Base-by-base conservation (phyloP, 2,113 vertebrate genomes). In the Rousettus leschenaultii region DNA sequence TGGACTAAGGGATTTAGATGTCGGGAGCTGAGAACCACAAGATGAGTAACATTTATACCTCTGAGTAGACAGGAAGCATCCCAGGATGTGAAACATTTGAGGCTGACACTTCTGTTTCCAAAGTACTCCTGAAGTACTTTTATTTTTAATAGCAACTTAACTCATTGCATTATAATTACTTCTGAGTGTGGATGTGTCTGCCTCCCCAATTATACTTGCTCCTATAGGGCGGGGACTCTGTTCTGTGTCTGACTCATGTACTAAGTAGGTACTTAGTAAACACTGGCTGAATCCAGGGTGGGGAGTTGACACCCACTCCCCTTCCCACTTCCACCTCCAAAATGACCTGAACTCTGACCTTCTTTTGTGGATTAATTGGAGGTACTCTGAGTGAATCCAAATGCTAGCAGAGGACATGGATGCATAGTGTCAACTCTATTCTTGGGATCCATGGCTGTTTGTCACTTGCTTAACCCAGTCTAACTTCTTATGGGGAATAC, bases 161-260 rank as follows among this genome's bases (percentile, higher is more conserved):
- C 95, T 93, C 96, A 94, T 38, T 80, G 89, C 93, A 86, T 97
- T 88, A 94, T 96, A 97, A 97, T 97, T 97, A 96, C 94, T 89
- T 48, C 89, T 75, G 55, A 91, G 55, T 59, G 51, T 94, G 30
- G 82, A 45, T 93, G 89, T 95, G 86, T 91, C 95, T 98, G 86
- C 40, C 96, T 96, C 73, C 43, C 93, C 91, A 93, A 91, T 97
- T 94, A 96, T 59, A 88, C 78, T 14, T 95, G 91, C 93, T 96
- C 48, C 59, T 45, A 6, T 59, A 70, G 91, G 96, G 97, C 68
- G 73, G 97, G 55, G 95, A 93, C 57, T 48, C 89, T 97, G 97
- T 96, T 96, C 97, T 53, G 0, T 33, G 73, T 94, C 88, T 98
- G 96, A 97, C 95, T 97, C 96, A 93, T 65, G 88, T 51, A 51